phyloP scores from a whole-genome alignment of 2,888 invertebrate species.

The Belgica antarctica region DNA sequence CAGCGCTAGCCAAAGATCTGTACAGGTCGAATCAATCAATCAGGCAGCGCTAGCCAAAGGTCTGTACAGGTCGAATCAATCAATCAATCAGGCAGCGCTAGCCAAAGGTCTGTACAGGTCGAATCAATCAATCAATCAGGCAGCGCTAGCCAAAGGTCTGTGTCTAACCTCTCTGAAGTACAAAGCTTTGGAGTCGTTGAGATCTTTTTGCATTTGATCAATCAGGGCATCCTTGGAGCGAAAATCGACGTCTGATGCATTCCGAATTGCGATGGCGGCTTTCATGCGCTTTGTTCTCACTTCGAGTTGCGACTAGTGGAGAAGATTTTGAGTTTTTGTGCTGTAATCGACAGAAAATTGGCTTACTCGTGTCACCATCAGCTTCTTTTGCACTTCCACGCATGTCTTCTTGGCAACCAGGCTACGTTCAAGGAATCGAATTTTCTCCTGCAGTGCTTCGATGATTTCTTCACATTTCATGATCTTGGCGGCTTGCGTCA shows the following conservation, averaged over 20 bases:
- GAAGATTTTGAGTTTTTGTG: not conserved
- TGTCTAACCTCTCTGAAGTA: conserved; percentile 32
- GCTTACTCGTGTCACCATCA: conserved; percentile 11
- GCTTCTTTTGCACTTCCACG: not conserved
- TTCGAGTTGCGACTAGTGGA: conserved; percentile 4
- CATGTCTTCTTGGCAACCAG: not conserved
- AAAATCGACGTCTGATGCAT: conserved; percentile 9
- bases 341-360: no score
- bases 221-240: not conserved
- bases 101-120: no score
- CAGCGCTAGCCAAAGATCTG: no score
- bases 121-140: no score
- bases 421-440: not conserved
- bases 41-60: no score
- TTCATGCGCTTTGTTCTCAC: conserved; percentile 34
- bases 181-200: not conserved
- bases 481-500: not conserved
- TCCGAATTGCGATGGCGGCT: conserved; percentile 31
- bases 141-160: no score
- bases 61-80: no score
- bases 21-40: no score
- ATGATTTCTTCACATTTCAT: conserved; percentile 8
- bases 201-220: conserved; percentile 9
- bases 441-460: not conserved
- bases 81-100: no score